Evolutionary conservation across 2,113 vertebrate genomes (phyloP), one percentile per base, ranked within the genome.

Genomic region (Hypanus sabinus): DNA sequence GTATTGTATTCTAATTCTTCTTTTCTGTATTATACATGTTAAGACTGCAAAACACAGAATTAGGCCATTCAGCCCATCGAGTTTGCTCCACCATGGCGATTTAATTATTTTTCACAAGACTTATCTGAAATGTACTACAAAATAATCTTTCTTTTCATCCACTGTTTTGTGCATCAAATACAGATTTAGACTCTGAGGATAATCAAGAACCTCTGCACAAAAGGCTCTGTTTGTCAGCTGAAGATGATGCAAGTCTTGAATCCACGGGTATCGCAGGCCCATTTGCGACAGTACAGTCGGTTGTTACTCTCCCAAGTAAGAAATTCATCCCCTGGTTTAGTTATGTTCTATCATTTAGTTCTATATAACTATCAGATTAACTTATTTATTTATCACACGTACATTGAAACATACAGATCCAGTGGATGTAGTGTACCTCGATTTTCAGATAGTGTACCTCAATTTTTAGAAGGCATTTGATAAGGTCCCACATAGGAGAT

Each of bases 231-330:
- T 96, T 98, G 94, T 98, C 97, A 83, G 95, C 97, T 92, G 98
- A 98, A 30, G 97, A 97, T 96, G 97, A 98, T 77, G 97, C 97
- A 90, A 98, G 98, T 80, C 96, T 97, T 94, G 96, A 97, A 94
- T 95, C 97, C 94, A 94, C 97, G 60, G 97, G 97, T 95, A 98
- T 99, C 96, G 98, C 20, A n/a, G 91, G 91, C 4, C 91, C 91
- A 9, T 93, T 93, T 55, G 70, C 91, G 55, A 22, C 68, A 16
- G 70, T 93, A 16, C 91, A 93, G 10, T 93, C 98, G n/a, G 97
- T 99, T 80, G 97, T 99, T 96, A 97, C 98, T 18, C 96, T 99
- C 95, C 98, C 98, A 36, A 97, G 98, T 99, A 97, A 98, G 98
- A 96, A 20, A 27, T 80, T 18, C 18, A 33, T 80, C n/a, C 55